Percentiles rank a stretch among this genome's conserved stretches.
Evolutionary conservation across 2,113 vertebrate species (phyloP).

Genomic region (Malurus elegans): DNA sequence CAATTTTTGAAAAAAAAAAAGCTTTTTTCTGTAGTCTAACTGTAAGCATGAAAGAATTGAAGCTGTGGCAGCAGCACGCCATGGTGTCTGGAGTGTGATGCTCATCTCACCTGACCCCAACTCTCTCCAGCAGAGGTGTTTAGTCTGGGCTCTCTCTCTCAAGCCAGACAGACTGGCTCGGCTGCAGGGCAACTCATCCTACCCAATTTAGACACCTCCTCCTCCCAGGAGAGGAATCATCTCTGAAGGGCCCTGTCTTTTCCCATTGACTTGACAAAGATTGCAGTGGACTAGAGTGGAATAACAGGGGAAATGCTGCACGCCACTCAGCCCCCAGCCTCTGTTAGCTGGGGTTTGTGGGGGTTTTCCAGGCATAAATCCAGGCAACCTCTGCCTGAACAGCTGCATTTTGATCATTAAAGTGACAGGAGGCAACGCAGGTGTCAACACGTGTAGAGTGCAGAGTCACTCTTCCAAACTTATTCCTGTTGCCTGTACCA

Average conservation of each 20-base stretch:
- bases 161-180: background rate
- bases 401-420: background rate
- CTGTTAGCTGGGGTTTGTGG: background rate
- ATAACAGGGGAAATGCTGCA: background rate
- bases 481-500: background rate
- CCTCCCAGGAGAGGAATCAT: background rate
- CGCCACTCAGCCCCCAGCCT: background rate
- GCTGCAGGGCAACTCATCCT: background rate
- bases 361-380: background rate
- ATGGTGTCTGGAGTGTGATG: background rate
- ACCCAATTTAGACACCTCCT: background rate
- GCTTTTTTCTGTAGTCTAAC: background rate
- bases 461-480: background rate
- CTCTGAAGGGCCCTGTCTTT: background rate
- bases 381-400: background rate
- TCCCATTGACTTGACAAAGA: background rate
- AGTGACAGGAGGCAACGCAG: background rate
- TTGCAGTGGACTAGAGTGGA: background rate
- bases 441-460: background rate
- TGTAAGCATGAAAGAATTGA: background rate
- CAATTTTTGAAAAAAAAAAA: background rate
- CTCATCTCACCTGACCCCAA: background rate
- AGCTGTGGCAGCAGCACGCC: background rate
- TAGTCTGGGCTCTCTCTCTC: background rate
- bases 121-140: background rate